A percentile compares a stretch with the other conserved stretches of the same genome.
Evolutionary conservation across 2,797 vertebrate genomes (phyloP).

Genomic region (Pseudomugil gertrudae): DNA sequence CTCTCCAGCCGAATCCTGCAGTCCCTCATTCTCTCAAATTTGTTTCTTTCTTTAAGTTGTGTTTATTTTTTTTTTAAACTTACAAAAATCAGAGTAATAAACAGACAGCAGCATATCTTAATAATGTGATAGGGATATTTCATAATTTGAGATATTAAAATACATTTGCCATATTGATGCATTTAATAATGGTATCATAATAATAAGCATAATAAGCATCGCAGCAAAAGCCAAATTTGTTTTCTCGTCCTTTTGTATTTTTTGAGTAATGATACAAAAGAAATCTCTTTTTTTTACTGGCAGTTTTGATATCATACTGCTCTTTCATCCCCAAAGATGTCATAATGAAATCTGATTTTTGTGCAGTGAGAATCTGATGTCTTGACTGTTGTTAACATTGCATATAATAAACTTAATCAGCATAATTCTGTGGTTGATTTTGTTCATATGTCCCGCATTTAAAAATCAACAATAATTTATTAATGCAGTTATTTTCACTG

Average conservation of each 20-base stretch:
- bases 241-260: not conserved
- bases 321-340: not conserved
- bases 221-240: not conserved
- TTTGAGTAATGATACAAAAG: not conserved
- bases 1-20: conserved; percentile 35
- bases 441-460: conserved; percentile 3
- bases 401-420: not conserved
- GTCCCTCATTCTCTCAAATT: conserved; percentile 39
- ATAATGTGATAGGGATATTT: no score
- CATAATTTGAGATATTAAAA: no score
- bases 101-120: conserved; percentile 9
- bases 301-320: not conserved
- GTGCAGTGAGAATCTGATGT: not conserved
- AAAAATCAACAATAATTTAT: conserved; percentile 13
- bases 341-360: not conserved
- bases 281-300: no score
- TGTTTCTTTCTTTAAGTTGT: conserved; percentile 18
- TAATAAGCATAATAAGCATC: not conserved
- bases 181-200: not conserved
- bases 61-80: conserved; percentile 20
- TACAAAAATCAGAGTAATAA: conserved; percentile 16
- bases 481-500: not conserved
- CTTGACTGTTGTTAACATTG: not conserved
- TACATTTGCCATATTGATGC: no score
- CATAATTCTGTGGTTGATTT: not conserved